A percentile compares a stretch with the other conserved stretches of the same genome.
Evolutionary conservation across 2,797 vertebrate species (phyloP).

Genomic region (Vipera latastei): DNA sequence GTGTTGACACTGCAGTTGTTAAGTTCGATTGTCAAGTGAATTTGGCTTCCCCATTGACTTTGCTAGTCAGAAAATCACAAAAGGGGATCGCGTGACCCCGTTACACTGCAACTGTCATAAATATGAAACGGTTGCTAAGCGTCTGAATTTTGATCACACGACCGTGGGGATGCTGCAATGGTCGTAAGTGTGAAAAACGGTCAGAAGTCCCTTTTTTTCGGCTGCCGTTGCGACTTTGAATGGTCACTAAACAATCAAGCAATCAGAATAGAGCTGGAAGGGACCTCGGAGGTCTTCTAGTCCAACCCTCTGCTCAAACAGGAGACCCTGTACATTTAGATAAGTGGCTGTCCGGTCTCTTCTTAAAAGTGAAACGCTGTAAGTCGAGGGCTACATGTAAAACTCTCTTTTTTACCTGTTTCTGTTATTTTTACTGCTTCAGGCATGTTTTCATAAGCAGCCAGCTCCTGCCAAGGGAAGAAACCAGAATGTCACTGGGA

Average conservation of each 20-base stretch:
- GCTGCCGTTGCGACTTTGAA: background rate
- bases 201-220: background rate
- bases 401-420: constrained; percentile 62
- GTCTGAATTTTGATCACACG: background rate
- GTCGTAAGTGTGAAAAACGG: background rate
- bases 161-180: background rate
- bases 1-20: background rate
- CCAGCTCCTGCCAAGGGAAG: constrained; percentile 73
- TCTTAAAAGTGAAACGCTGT: background rate
- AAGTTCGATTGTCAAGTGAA: too few species aligned
- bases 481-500: background rate
- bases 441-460: constrained; percentile 78
- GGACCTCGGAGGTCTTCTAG: too few species aligned
- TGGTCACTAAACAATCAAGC: background rate
- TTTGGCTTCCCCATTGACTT: background rate
- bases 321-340: too few species aligned
- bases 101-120: background rate
- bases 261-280: too few species aligned
- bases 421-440: constrained; percentile 76
- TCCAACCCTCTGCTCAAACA: too few species aligned
- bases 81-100: background rate
- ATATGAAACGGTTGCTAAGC: background rate
- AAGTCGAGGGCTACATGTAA: background rate
- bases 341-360: too few species aligned
- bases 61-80: background rate